Evolutionary conservation across 2,797 vertebrate genomes (phyloP).

Genomic region (Aldrovandia affinis): DNA sequence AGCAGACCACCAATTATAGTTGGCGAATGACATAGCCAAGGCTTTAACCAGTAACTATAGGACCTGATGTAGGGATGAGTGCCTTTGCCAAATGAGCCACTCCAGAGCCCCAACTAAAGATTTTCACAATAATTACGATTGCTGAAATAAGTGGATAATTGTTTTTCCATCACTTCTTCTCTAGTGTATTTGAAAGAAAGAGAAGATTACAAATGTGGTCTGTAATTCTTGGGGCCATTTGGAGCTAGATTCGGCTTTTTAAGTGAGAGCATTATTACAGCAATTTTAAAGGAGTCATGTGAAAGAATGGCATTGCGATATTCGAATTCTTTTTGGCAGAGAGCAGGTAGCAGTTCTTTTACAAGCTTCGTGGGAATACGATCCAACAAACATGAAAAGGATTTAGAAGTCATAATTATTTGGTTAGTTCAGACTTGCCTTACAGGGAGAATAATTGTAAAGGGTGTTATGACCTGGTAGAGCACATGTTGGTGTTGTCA

Average conservation of each 20-base stretch:
- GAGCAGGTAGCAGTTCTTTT: neutral
- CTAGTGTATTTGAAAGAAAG: neutral
- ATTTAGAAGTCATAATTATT: slow-evolving; percentile 20
- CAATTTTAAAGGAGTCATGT: neutral
- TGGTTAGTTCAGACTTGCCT: slow-evolving; percentile 17
- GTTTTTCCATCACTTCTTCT: neutral
- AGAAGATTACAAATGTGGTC: slow-evolving; percentile 7
- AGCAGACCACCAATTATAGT: neutral
- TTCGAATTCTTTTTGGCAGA: neutral
- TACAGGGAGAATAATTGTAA: neutral
- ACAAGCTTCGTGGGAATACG: slow-evolving; percentile 18
- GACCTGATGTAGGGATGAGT: neutral
- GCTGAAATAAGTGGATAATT: neutral
- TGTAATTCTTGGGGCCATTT: neutral
- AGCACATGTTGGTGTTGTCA: neutral
- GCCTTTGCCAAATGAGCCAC: neutral
- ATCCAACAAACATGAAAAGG: slow-evolving; percentile 12
- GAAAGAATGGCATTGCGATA: slow-evolving; percentile 2
- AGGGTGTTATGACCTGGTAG: neutral
- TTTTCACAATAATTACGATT: no score
- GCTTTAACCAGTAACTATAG: neutral
- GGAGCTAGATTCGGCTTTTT: neutral
- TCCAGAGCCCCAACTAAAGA: neutral
- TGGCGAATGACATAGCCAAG: neutral
- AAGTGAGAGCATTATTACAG: neutral